Percentiles rank a stretch among this genome's conserved stretches.
phyloP scores from a whole-genome alignment of 2,113 vertebrate genomes.

The Halcyon malimbica region DNA sequence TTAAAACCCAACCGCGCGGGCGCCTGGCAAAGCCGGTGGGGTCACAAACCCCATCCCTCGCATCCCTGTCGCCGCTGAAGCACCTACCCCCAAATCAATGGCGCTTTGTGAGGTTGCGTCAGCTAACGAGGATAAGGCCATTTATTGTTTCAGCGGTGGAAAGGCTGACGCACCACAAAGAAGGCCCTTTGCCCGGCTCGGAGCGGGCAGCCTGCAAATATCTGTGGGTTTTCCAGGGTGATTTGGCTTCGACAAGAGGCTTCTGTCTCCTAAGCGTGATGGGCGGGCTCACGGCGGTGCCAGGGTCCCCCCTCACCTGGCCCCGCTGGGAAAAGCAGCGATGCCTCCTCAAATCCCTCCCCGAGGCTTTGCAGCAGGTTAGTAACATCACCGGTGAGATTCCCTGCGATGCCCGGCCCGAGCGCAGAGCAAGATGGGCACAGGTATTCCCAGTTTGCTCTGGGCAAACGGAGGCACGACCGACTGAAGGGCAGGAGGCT shows the following conservation, averaged over 20 bases:
- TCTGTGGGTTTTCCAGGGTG: conserved; percentile 10
- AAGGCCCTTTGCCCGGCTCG: neutral
- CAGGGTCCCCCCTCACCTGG: neutral
- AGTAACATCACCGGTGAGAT: rapidly evolving
- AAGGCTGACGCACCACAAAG: conserved; percentile 25
- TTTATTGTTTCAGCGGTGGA: neutral
- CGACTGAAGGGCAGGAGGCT: neutral
- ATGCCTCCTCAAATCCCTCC: neutral
- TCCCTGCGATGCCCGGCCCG: neutral
- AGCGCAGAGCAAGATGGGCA: neutral
- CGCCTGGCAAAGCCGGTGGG: neutral
- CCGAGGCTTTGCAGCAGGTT: neutral
- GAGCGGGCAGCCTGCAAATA: neutral
- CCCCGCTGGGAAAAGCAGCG: neutral
- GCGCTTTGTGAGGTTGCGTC: conserved; percentile 1
- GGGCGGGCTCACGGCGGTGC: rapidly evolving
- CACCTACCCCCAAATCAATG: conserved; percentile 27
- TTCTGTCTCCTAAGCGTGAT: neutral
- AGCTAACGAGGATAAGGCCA: conserved; percentile 49
- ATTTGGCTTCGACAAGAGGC: conserved; percentile 23
- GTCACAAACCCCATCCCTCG: neutral
- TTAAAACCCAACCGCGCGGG: neutral
- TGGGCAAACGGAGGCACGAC: neutral
- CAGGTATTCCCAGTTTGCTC: neutral
- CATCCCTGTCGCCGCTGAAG: neutral